Percentiles rank a stretch among this genome's conserved stretches.
These are phyloP conservation scores for Timema podura DNA, from an alignment of 2,888 invertebrate species.

Conservation along the genomic window DNA sequence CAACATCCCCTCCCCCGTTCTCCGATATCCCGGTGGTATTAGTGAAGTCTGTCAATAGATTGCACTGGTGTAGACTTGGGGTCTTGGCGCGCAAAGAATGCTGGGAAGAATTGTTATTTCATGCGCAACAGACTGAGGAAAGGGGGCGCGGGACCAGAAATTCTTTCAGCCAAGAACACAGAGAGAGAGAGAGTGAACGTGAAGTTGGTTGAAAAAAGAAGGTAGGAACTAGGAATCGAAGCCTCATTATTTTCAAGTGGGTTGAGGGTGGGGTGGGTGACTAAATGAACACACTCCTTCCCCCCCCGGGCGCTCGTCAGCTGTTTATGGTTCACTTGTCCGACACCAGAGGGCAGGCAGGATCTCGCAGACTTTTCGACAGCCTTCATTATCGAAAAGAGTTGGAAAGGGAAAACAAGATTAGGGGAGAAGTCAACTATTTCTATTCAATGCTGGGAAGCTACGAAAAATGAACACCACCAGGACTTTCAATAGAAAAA, in stretches of 20 bases:
- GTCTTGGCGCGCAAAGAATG: conserved; percentile 10
- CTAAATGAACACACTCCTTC: conserved; percentile 2
- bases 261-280: no score
- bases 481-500: no score
- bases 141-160: no score
- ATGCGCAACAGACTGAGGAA: conserved; percentile 10
- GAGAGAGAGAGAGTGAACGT: neutral
- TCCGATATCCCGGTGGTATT: neutral
- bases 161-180: neutral
- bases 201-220: neutral
- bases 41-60: conserved; percentile 13
- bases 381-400: conserved; percentile 13
- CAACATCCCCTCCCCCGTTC: neutral
- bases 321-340: conserved; percentile 15
- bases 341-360: neutral
- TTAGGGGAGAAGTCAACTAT: no score
- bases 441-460: no score
- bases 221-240: conserved; percentile 16
- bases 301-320: conserved; percentile 9
- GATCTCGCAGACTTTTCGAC: neutral
- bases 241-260: conserved; percentile 17
- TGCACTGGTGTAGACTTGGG: no score
- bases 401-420: no score
- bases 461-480: no score
- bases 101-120: conserved; percentile 6